Base-by-base conservation (phyloP, 2,888 invertebrate genomes). In the Xylota sylvarum region DNA sequence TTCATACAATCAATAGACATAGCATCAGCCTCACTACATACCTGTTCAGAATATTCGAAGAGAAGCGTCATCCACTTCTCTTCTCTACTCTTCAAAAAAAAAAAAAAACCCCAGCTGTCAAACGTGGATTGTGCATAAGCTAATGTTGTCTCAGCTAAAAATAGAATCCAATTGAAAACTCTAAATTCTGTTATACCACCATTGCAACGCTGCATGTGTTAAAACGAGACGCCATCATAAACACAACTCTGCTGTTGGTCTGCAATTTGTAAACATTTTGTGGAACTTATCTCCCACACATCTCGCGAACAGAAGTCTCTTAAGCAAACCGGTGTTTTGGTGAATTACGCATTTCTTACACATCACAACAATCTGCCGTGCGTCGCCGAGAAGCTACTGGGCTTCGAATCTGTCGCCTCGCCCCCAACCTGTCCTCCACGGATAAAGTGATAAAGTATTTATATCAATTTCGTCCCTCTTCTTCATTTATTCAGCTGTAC, bases 201-300 rank as follows among this genome's bases (percentile, higher is more conserved):
- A 12, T 10, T n/a, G 2, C 17, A 7, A 1, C 10, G 0, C 0
- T 14, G 19, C 19, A 19, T 10, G 7, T 7, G 32, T 17, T 12
- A 1, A 40, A 73, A 50, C 5, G 12, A 19, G 62, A 73, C 23
- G 50, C 5, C 35, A 7, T 12, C 12, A 52, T 30, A 23, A 58
- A 35, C 67, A 9, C 17, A 27, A 10, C 10, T 37, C 37, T 37
- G 37, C 10, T 23, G 17, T 19, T 37, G 9, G 12, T n/a, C 5
- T 6, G 23, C 10, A 23, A 19, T 55, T 37, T 3, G 52, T 69
- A 69, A 73, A 60, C 48, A 60, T 35, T 14, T 23, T 19, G 62
- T 60, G 73, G 60, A 73, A 60, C 62, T 17, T 30, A 50, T 73
- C 73, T 62, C 62, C 62, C 60, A 73, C 73, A 50, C 50, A 73